A percentile compares a stretch with the other conserved stretches of the same genome.
phyloP scores from a whole-genome alignment of 2,797 vertebrate species.

The Helostoma temminkii region DNA sequence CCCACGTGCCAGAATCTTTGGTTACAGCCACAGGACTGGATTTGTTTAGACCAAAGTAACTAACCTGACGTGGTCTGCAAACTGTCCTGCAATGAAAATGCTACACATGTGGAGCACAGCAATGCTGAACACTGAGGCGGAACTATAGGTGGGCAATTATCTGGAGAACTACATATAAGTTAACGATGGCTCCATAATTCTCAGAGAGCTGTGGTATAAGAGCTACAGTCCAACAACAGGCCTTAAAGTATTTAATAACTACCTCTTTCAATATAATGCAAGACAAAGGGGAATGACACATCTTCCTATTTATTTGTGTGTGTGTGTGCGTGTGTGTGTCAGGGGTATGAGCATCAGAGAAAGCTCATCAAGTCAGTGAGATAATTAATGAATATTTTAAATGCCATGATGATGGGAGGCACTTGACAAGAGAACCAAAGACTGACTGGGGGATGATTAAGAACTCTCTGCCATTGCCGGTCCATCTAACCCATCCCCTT shows the following conservation, averaged over 20 bases:
- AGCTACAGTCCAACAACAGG: constrained; percentile 54
- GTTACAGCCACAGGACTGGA: background rate
- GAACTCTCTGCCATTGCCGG: constrained; percentile 73
- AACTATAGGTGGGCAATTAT: too few relatives aligned
- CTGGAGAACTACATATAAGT: constrained; percentile 58
- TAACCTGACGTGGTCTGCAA: background rate
- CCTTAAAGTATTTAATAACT: constrained; percentile 62
- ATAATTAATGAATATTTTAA: constrained; percentile 91
- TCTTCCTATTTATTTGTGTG: constrained; percentile 66
- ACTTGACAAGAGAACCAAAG: constrained; percentile 84
- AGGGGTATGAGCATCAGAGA: constrained; percentile 60
- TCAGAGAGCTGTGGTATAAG: constrained; percentile 31
- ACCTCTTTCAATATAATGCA: constrained; percentile 66
- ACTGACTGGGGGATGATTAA: constrained; percentile 83
- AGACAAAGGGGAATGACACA: constrained; percentile 50
- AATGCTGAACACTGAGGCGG: background rate
- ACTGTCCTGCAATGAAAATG: background rate
- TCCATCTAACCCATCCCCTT: constrained; percentile 39
- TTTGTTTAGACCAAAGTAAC: background rate
- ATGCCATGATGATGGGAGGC: constrained; percentile 88
- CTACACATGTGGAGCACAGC: background rate
- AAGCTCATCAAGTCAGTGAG: constrained; percentile 84
- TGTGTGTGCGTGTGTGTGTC: constrained; percentile 16
- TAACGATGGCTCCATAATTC: constrained; percentile 55
- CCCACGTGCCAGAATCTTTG: background rate